Evolutionary conservation across 2,113 vertebrate species (phyloP), one percentile per base, ranked within the genome.

Genomic region (Muscicapa adusta): DNA sequence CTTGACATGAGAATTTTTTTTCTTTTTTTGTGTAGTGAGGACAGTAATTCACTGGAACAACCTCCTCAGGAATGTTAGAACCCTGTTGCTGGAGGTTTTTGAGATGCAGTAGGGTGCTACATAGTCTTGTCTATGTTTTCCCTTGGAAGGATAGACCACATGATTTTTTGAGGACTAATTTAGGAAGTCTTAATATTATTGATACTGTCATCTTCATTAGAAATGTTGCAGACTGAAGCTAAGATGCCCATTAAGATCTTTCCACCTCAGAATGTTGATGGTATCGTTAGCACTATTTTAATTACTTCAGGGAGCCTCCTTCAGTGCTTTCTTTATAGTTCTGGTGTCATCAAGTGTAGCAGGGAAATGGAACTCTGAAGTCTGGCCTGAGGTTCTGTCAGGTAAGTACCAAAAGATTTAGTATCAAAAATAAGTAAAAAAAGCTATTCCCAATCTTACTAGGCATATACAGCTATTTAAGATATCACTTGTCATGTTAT

Each of bases 401-500:
- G 73, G 74, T 78, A 65, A 87, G n/a, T 91, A 61, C 61, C 54
- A 66, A 68, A 91, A 68, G n/a, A 56, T 51, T 33, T 28, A 33
- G 50, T 63, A 31, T 33, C 34, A 63, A 79, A 53, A 82, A 24
- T 9, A 13, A 77, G 19, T 62, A 5, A 71, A 87, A 81, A 89
- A 85, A 48, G 24, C 0, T 0, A 66, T 60, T 26, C 10, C 34
- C 34, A 63, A 3, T 14, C 8, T 74, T 83, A 57, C 22, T n/a
- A 51, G 34, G 18, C 11, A 28, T 48, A 45, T 5, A 10, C 12
- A 42, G 20, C 24, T 84, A 20, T 74, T 66, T 58, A 42, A 83
- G 40, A 4, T 68, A 71, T 1, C 2, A 3, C 11, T 42, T 86
- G 26, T 1, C 31, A 14, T 0, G 0, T 67, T 78, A 43, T n/a